Evolutionary conservation across 2,888 invertebrate species (phyloP).

Genomic region (Trichogramma dendrolimi): DNA sequence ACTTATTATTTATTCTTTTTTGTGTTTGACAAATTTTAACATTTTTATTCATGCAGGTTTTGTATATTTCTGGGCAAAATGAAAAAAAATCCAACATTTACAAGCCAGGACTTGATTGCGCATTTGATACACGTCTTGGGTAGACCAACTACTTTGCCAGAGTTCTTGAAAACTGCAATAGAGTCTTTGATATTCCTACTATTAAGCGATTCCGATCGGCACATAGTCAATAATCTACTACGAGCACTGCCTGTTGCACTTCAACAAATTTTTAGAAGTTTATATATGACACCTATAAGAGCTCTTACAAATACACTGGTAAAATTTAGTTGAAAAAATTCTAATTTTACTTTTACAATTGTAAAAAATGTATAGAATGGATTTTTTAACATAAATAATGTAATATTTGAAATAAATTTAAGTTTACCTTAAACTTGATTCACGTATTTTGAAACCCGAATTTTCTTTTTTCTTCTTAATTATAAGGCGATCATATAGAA

Average conservation of each 20-base stretch:
- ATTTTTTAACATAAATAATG: too few species aligned
- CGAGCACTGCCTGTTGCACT: slow-evolving; percentile 40
- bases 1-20: slow-evolving; percentile 9
- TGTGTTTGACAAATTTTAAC: slow-evolving; percentile 8
- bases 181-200: slow-evolving; percentile 40
- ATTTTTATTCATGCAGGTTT: slow-evolving; percentile 16
- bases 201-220: slow-evolving; percentile 44
- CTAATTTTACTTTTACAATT: too few species aligned
- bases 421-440: too few species aligned
- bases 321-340: slow-evolving; percentile 37
- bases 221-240: slow-evolving; percentile 41
- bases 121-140: slow-evolving; percentile 42
- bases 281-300: slow-evolving; percentile 42
- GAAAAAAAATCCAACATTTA: slow-evolving; percentile 41
- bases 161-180: slow-evolving; percentile 34
- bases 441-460: too few species aligned
- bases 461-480: too few species aligned
- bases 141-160: slow-evolving; percentile 34
- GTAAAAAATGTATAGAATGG: too few species aligned
- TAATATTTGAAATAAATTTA: too few species aligned
- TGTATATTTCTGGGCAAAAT: slow-evolving; percentile 35
- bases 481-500: too few species aligned
- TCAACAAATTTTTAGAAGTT: slow-evolving; percentile 43
- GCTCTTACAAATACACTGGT: slow-evolving; percentile 46
- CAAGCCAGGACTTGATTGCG: slow-evolving; percentile 43